These are phyloP conservation scores for Delphinus delphis DNA, from an alignment of 2,113 vertebrate species.

Conservation along the genomic window DNA sequence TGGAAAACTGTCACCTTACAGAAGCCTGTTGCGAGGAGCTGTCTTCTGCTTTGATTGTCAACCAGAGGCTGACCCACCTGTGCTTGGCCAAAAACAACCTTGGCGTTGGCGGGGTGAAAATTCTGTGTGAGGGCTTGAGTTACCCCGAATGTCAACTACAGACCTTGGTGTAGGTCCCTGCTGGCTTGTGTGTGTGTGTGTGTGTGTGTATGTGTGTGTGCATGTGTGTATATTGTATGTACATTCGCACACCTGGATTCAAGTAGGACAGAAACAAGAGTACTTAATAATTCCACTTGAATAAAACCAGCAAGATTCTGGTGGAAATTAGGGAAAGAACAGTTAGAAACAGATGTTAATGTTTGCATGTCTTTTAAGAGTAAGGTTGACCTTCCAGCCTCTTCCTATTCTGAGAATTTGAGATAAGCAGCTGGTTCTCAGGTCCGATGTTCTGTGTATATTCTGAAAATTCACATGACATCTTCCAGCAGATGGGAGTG, in stretches of 20 bases:
- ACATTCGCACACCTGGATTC: neutral
- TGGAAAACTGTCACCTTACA: conserved; percentile 43
- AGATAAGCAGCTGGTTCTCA: neutral
- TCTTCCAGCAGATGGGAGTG: too few species aligned
- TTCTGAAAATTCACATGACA: neutral
- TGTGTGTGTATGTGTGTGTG: neutral
- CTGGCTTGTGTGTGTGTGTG: neutral
- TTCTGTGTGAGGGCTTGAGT: conserved; percentile 28
- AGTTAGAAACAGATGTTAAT: neutral
- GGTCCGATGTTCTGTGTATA: neutral
- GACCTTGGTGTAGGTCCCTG: conserved; percentile 16
- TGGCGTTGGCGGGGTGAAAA: neutral
- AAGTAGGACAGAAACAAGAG: neutral
- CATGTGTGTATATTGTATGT: too few species aligned
- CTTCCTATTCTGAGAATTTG: neutral
- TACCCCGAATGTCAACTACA: neutral
- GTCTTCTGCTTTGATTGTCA: neutral
- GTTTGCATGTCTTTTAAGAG: neutral
- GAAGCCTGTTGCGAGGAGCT: conserved; percentile 26
- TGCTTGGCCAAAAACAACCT: conserved; percentile 8
- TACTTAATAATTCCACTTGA: neutral
- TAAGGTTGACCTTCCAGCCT: neutral
- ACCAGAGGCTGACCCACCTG: conserved; percentile 28
- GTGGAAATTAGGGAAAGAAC: neutral
- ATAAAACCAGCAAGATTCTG: neutral